A percentile compares a stretch with the other conserved stretches of the same genome.
These are phyloP conservation scores for Atta cephalotes DNA, from an alignment of 1,140 invertebrate species.

Conservation along the genomic window DNA sequence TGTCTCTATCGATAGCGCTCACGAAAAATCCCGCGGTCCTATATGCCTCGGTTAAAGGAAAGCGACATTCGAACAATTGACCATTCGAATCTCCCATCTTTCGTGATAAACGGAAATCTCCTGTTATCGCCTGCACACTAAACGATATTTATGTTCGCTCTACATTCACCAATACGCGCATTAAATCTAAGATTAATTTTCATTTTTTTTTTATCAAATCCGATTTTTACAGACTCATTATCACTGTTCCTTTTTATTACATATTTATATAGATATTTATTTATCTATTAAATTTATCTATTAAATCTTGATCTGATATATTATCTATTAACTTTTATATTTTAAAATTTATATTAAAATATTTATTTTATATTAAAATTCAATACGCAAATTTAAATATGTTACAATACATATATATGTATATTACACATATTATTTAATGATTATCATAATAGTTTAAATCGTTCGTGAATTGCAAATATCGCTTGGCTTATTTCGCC, in stretches of 20 bases:
- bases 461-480: neutral
- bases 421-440: neutral
- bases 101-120: neutral
- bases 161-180: neutral
- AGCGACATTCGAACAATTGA: slow-evolving; percentile 52
- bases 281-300: neutral
- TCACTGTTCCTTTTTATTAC: neutral
- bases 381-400: too few relatives aligned
- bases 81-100: neutral
- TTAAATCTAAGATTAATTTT: neutral
- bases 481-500: neutral
- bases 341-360: too few relatives aligned
- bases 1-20: slow-evolving; percentile 45
- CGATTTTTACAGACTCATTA: neutral
- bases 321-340: neutral
- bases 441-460: neutral
- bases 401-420: too few relatives aligned
- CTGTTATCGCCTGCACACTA: neutral
- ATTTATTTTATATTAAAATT: too few relatives aligned
- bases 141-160: slow-evolving; percentile 9
- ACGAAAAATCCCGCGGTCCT: slow-evolving; percentile 17
- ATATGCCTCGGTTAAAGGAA: neutral
- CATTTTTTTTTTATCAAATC: slow-evolving; percentile 1
- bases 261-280: neutral
- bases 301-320: neutral